Conservation (phyloP, 2,113 vertebrate genomes). For the Myodes glareolus region DNA sequence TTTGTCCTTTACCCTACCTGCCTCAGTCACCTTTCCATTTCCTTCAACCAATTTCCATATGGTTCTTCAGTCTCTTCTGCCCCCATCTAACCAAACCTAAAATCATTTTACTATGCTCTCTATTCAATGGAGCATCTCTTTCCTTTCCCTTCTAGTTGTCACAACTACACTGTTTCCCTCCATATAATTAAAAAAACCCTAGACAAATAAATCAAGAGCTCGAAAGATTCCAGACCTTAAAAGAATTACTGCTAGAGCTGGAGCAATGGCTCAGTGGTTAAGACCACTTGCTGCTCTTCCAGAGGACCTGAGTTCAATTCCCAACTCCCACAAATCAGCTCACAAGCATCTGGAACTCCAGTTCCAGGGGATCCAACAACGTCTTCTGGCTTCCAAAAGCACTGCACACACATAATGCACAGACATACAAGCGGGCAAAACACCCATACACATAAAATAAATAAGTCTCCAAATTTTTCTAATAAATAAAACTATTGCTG, state of each 20-base stretch:
- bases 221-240: constrained; percentile 8
- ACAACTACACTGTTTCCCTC: not conserved
- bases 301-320: not conserved
- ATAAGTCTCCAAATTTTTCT: not conserved
- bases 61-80: not conserved
- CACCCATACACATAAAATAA: not conserved
- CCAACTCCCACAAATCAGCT: not conserved
- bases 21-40: not conserved
- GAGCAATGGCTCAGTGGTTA: not conserved
- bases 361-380: not conserved
- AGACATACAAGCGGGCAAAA: not conserved
- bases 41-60: no score
- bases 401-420: not conserved
- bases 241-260: not conserved
- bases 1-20: no score
- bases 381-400: not conserved
- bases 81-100: not conserved
- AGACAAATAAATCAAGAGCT: not conserved
- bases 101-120: not conserved
- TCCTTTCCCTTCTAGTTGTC: not conserved
- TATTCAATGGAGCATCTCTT: not conserved
- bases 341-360: not conserved
- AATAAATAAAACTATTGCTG: not conserved
- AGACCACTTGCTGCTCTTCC: not conserved
- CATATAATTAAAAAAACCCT: not conserved